These are phyloP conservation scores for Stratiomys singularior DNA, from an alignment of 2,888 invertebrate genomes.

Conservation along the genomic window DNA sequence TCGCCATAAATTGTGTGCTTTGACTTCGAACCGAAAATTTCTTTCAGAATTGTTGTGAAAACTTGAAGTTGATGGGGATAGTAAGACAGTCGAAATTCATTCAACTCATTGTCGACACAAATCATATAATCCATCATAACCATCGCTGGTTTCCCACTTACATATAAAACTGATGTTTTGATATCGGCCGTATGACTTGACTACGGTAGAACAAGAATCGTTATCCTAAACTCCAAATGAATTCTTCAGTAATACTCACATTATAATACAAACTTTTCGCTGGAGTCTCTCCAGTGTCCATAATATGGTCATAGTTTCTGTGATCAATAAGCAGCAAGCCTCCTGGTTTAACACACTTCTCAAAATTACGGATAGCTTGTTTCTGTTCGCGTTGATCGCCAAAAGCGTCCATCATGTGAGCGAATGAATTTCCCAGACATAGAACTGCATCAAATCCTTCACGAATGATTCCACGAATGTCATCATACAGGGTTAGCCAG, in stretches of 20 bases:
- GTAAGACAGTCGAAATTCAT: conserved; percentile 87
- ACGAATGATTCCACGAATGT: conserved; percentile 72
- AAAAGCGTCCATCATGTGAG: conserved; percentile 83
- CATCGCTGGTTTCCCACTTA: conserved; percentile 78
- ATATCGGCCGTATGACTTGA: conserved; percentile 84
- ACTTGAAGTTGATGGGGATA: conserved; percentile 82
- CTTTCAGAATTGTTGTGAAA: conserved; percentile 77
- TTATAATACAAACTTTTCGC: conserved; percentile 89
- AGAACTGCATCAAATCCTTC: conserved; percentile 89
- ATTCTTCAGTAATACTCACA: conserved; percentile 68
- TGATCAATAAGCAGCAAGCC: conserved; percentile 88
- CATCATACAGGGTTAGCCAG: conserved; percentile 83
- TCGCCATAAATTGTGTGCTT: conserved; percentile 82
- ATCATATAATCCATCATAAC: conserved; percentile 87
- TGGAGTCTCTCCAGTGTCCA: conserved; percentile 80
- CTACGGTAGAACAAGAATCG: conserved; percentile 65
- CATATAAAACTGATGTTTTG: conserved; percentile 84
- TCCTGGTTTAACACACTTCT: conserved; percentile 84
- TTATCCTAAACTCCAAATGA: background rate
- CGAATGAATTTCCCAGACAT: conserved; percentile 91
- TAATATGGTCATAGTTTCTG: conserved; percentile 86
- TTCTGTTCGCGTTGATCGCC: conserved; percentile 84
- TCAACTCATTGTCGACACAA: conserved; percentile 69
- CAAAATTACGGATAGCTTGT: conserved; percentile 82
- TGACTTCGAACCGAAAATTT: conserved; percentile 74